Evolutionary conservation across 1,140 invertebrate genomes (phyloP).

Genomic region (Teleogryllus occipitalis): DNA sequence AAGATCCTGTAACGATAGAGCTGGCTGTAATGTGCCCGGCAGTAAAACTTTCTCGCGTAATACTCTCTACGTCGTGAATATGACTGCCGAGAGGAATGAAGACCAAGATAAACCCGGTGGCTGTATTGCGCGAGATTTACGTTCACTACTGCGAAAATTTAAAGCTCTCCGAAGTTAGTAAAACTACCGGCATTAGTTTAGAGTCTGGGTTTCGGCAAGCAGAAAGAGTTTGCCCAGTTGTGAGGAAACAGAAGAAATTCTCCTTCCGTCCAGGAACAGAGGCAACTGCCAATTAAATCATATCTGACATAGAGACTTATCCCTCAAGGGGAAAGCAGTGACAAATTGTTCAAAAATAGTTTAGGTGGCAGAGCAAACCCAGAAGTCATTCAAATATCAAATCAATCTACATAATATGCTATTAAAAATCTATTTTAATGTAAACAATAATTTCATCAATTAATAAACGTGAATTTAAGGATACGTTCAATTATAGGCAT

Average conservation of each 20-base stretch:
- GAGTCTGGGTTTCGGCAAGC: background rate
- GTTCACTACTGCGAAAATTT: background rate
- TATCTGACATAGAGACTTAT: background rate
- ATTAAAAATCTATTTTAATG: no score
- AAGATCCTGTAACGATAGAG: background rate
- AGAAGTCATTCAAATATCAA: no score
- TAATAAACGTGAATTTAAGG: no score
- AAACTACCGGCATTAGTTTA: background rate
- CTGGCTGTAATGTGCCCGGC: background rate
- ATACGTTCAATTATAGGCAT: no score
- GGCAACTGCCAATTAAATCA: background rate
- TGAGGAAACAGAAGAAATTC: background rate
- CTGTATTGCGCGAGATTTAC: background rate
- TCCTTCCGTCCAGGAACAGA: background rate
- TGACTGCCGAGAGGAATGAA: background rate
- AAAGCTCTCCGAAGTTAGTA: background rate
- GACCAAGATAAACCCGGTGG: background rate
- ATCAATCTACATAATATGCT: no score
- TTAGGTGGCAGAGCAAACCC: background rate
- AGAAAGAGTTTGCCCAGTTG: background rate
- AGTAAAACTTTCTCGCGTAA: background rate
- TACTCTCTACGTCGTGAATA: background rate
- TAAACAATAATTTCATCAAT: no score
- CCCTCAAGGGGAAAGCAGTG: no score
- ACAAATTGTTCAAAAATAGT: background rate